Base-by-base conservation (phyloP, 37 sponge, comb jelly and placozoan species). In the Beroe forskalii region DNA sequence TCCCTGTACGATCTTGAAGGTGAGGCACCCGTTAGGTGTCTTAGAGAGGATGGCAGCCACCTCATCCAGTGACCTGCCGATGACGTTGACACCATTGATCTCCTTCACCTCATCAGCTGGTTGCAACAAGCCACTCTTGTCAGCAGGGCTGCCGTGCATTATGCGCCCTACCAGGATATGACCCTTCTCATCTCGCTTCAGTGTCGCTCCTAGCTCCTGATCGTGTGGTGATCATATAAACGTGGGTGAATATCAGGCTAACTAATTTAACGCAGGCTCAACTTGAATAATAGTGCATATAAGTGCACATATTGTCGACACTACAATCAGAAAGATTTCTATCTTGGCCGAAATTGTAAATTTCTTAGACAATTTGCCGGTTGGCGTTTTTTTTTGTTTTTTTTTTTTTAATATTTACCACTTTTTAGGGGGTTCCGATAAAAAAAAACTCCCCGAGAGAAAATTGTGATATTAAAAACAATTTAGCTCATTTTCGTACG, bases 141-240 rank as follows among this genome's bases (percentile, higher is more conserved):
- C 86, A 44, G 86, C 86, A 22, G 86, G 86, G 42, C 55, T 44
- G 55, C 86, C 86, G 55, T 80, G 86, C 86, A 80, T 80, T 41
- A 80, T 80, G 30, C 86, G 43, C 1, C 86, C 55, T 1, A 80
- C 86, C 0, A 80, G 86, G 55, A 80, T 80, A 48, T 41, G 55
- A 38, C 86, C 86, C 4, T 44, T 20, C 40, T 80, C 86, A 37
- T 80, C 86, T 48, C 86, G 43, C 42, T 43, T 80, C 30, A 80
- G 30, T 44, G 86, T 80, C 12, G 86, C 86, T 43, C 86, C 86
- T 25, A 80, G 55, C 22, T 80, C 86, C 72, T 69, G 66, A 63
- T 55, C 17, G 60, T 55, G 66, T 27, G 40, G 76, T 17, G 76
- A 38, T 72, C 30, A 32, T 24, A 8, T 66, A 24, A 66, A 14